Conservation (phyloP, 2,888 invertebrate genomes). For the Sisyra terminalis region DNA sequence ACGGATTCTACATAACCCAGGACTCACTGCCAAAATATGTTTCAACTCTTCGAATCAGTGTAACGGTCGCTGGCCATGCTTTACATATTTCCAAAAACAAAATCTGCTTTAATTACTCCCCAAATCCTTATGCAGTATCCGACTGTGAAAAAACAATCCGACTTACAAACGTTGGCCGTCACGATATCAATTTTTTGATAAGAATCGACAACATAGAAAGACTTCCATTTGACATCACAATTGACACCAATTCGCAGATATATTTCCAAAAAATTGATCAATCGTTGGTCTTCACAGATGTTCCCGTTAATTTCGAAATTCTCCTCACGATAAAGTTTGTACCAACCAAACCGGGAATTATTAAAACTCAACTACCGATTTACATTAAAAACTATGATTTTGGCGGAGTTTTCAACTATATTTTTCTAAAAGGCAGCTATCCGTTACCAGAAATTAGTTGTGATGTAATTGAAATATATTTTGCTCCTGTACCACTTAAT, state of each 20-base stretch:
- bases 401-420: constrained; percentile 20
- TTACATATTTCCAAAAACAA: no score
- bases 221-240: constrained; percentile 17
- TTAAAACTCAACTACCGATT: constrained; percentile 19
- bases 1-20: no score
- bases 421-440: constrained; percentile 19
- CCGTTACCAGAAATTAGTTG: constrained; percentile 17
- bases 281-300: no score
- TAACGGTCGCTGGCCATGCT: no score
- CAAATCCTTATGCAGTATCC: no score
- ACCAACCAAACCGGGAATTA: constrained; percentile 17
- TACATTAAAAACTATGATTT: constrained; percentile 19
- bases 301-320: constrained; percentile 8
- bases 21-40: no score
- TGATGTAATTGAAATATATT: constrained; percentile 17
- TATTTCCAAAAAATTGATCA: no score
- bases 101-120: no score
- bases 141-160: no score
- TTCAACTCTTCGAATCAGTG: no score
- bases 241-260: no score
- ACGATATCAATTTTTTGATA: background rate
- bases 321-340: constrained; percentile 17
- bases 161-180: no score
- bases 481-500: constrained; percentile 21
- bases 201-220: constrained; percentile 17